These are phyloP conservation scores for Pocillopora grandis DNA, from an alignment of 92 coral and sea anemone genomes.

Conservation along the genomic window DNA sequence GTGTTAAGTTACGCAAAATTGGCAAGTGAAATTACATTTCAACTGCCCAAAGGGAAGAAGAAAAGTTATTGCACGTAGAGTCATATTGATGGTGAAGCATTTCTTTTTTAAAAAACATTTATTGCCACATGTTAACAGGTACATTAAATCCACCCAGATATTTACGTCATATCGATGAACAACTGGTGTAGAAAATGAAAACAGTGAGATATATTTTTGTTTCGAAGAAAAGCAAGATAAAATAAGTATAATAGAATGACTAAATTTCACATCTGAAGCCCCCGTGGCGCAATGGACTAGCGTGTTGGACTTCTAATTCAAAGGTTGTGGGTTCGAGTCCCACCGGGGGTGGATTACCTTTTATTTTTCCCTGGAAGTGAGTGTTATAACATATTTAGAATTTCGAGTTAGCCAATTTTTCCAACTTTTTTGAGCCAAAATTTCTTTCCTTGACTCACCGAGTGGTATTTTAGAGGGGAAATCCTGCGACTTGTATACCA, in stretches of 20 bases:
- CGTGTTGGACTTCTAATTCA: constrained; percentile 99
- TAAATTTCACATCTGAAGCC: neutral
- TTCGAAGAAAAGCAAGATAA: neutral
- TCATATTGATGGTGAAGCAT: neutral
- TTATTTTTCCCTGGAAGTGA: too few relatives aligned
- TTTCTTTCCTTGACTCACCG: too few relatives aligned
- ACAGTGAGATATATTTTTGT: neutral
- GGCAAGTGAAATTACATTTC: too few relatives aligned
- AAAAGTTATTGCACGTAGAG: too few relatives aligned
- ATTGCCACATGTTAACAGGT: neutral
- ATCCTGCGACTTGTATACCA: too few relatives aligned
- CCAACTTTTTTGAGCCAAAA: too few relatives aligned
- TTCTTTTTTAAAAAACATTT: neutral
- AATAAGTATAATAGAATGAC: neutral
- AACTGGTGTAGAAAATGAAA: neutral
- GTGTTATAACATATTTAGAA: too few relatives aligned
- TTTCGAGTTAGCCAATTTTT: too few relatives aligned
- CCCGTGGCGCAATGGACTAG: constrained; percentile 94
- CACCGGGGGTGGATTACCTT: constrained; percentile 75
- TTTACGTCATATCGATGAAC: neutral
- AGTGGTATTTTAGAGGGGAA: too few relatives aligned
- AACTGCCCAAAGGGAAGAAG: too few relatives aligned
- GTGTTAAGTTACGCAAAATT: too few relatives aligned
- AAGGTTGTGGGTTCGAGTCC: constrained; percentile 99
- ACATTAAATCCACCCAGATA: neutral